These are phyloP conservation scores for Augochlora pura DNA, from an alignment of 1,140 invertebrate genomes.

Conservation along the genomic window DNA sequence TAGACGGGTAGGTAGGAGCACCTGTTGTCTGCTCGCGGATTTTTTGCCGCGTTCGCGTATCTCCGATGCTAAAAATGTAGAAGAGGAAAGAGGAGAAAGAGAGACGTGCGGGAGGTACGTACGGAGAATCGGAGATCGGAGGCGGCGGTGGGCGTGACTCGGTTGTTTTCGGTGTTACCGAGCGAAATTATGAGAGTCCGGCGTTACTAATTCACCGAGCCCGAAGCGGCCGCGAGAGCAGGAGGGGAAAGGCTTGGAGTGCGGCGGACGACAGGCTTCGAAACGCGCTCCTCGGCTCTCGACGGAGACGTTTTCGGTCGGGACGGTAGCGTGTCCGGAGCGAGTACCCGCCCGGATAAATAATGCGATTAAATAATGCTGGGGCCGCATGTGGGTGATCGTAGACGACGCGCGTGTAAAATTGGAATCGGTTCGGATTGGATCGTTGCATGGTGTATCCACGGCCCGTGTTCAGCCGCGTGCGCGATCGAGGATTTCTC, in stretches of 20 bases:
- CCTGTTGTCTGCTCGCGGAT: not conserved
- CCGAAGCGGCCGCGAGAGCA: not conserved
- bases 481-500: constrained; percentile 41
- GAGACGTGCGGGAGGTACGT: too few species aligned
- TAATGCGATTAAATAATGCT: constrained; percentile 39
- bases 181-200: too few species aligned
- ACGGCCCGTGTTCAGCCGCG: constrained; percentile 17
- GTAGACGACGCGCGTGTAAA: constrained; percentile 23
- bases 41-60: too few species aligned
- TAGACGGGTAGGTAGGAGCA: too few species aligned
- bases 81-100: too few species aligned
- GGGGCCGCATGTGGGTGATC: constrained; percentile 39
- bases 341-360: constrained; percentile 13
- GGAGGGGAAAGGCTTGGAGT: too few species aligned
- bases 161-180: too few species aligned
- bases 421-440: constrained; percentile 17
- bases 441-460: not conserved
- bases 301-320: not conserved
- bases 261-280: not conserved
- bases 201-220: not conserved
- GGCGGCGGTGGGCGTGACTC: too few species aligned
- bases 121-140: too few species aligned
- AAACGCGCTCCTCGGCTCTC: not conserved
- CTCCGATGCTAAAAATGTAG: too few species aligned
- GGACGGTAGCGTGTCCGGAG: not conserved